Evolutionary conservation across 2,113 vertebrate genomes (phyloP).

Genomic region (Nothobranchius kuhntae): DNA sequence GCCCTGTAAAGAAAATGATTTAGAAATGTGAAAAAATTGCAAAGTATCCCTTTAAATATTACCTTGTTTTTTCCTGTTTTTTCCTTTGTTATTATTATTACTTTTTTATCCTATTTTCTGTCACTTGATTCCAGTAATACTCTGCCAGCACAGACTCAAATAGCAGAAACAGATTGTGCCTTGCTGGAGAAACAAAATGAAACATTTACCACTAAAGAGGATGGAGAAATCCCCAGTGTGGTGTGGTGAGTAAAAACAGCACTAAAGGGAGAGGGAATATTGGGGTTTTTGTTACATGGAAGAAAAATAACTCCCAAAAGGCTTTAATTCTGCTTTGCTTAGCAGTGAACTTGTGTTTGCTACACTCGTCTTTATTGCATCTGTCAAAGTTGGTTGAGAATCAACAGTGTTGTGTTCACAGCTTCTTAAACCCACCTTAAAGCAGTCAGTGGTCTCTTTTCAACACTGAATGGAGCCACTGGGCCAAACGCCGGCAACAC

Average conservation of each 20-base stretch:
- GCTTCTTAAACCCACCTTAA: not conserved
- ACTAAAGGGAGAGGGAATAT: not conserved
- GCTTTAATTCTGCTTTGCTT: not conserved
- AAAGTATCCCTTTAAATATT: no score
- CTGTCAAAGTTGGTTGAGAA: not conserved
- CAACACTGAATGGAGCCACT: not conserved
- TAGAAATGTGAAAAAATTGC: no score
- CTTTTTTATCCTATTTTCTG: not conserved
- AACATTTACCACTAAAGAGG: conserved; percentile 2
- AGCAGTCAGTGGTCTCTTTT: not conserved
- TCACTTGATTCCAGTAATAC: not conserved
- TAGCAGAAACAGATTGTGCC: not conserved
- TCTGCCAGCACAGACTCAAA: not conserved
- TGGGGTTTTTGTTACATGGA: not conserved
- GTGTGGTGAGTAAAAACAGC: not conserved
- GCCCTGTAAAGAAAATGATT: no score
- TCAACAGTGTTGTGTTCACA: conserved; percentile 12
- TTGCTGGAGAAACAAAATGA: not conserved
- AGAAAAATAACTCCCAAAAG: conserved; percentile 1
- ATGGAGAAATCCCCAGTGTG: not conserved
- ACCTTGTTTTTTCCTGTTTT: no score
- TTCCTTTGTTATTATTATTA: no score
- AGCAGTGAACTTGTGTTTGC: not conserved
- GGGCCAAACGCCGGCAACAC: not conserved
- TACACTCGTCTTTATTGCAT: not conserved